Percentiles rank a stretch among this genome's conserved stretches.
Conservation (phyloP, 1,140 invertebrate genomes). For the Brachionus rotundiformis region DNA sequence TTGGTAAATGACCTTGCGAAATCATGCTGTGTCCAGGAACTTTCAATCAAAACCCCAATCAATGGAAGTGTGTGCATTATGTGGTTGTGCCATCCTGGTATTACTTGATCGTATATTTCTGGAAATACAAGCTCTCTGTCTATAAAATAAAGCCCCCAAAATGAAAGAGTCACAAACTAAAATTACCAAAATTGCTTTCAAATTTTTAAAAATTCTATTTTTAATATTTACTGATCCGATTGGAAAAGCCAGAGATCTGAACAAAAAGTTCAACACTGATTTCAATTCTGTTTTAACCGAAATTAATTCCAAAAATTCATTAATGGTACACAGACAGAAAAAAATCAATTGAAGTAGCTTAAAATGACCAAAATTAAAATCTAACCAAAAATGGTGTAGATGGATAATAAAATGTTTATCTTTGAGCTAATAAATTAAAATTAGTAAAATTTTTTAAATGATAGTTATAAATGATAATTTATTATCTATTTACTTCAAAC, state of each 20-base stretch:
- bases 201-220: not conserved
- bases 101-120: constrained; percentile 73
- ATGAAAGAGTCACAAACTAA: constrained; percentile 80
- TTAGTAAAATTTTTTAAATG: too few species aligned
- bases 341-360: constrained; percentile 4
- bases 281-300: not conserved
- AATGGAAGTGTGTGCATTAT: constrained; percentile 67
- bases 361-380: not conserved
- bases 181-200: not conserved
- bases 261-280: not conserved
- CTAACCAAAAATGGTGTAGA: not conserved
- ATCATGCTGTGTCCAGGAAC: not conserved
- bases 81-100: constrained; percentile 84
- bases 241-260: constrained; percentile 1
- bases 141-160: constrained; percentile 80
- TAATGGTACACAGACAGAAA: not conserved
- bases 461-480: too few species aligned
- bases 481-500: not conserved
- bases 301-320: not conserved
- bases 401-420: too few species aligned
- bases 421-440: too few species aligned
- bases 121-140: constrained; percentile 83
- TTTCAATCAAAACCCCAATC: constrained; percentile 17
- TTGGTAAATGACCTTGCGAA: not conserved
- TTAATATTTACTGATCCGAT: not conserved